Percentiles rank a stretch among this genome's conserved stretches.
Evolutionary conservation across 2,797 vertebrate genomes (phyloP).

Genomic region (Helicolenus hilgendorfi): DNA sequence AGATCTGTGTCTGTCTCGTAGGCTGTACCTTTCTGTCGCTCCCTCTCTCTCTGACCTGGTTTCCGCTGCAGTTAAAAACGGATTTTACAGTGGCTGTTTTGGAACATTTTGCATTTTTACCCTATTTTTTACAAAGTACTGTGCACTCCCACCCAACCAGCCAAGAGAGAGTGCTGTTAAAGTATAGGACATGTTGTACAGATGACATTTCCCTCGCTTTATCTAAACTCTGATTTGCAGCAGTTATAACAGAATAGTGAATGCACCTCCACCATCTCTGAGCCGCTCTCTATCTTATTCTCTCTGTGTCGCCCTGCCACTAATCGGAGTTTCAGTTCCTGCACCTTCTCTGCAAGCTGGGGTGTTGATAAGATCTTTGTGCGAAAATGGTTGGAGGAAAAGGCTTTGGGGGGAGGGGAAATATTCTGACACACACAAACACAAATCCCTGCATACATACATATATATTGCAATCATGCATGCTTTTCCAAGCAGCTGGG

Average conservation of each 20-base stretch:
- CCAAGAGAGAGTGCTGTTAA: not conserved
- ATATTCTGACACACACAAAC: slow-evolving; percentile 49
- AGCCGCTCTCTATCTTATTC: slow-evolving; percentile 38
- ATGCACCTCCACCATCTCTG: slow-evolving; percentile 7
- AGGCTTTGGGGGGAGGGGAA: slow-evolving; percentile 64
- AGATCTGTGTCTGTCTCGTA: slow-evolving; percentile 71
- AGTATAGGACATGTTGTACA: not conserved
- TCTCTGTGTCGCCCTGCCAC: slow-evolving; percentile 34
- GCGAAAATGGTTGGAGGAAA: slow-evolving; percentile 69
- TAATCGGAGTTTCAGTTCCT: slow-evolving; percentile 67
- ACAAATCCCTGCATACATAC: slow-evolving; percentile 50
- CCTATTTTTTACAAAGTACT: not conserved
- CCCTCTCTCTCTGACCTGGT: slow-evolving; percentile 73
- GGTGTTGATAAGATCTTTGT: slow-evolving; percentile 78
- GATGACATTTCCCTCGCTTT: slow-evolving; percentile 18
- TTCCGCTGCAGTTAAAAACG: slow-evolving; percentile 57
- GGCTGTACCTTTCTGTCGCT: slow-evolving; percentile 73
- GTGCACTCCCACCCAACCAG: not conserved
- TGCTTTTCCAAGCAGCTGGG: slow-evolving; percentile 26
- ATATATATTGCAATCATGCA: slow-evolving; percentile 47
- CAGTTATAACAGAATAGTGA: slow-evolving; percentile 19
- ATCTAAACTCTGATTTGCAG: slow-evolving; percentile 31
- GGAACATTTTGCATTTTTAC: slow-evolving; percentile 49
- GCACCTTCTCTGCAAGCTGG: slow-evolving; percentile 53
- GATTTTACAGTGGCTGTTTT: slow-evolving; percentile 58